Conservation (phyloP, 2,113 vertebrate species). For the Gadus macrocephalus region DNA sequence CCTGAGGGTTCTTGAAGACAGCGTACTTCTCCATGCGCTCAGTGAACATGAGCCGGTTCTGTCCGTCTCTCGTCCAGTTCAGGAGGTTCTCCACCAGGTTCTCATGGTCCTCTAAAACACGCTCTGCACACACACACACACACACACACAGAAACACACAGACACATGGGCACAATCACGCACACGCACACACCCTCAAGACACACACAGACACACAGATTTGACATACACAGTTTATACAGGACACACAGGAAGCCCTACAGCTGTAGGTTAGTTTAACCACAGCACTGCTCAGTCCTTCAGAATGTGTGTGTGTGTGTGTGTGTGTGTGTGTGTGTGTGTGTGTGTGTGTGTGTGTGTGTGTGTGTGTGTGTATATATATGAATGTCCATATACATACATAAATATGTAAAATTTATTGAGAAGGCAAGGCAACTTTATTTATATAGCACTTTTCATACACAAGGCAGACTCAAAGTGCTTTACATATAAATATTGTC, state of each 20-base stretch:
- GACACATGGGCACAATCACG: background rate
- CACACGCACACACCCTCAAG: too few species aligned
- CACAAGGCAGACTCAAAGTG: too few species aligned
- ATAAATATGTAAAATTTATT: conserved; percentile 6
- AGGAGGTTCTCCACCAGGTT: conserved; percentile 97
- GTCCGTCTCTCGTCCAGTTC: conserved; percentile 98
- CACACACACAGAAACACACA: too few species aligned
- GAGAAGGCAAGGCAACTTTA: too few species aligned
- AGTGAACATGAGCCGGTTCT: conserved; percentile 95
- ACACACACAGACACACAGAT: too few species aligned
- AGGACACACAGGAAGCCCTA: too few species aligned
- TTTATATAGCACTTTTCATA: too few species aligned
- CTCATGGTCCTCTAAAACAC: conserved; percentile 97
- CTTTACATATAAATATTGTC: too few species aligned
- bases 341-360: conserved; percentile 2
- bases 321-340: background rate
- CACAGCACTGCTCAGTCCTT: conserved; percentile 48
- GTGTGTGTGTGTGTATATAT: conserved; percentile 23
- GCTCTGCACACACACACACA: conserved; percentile 69
- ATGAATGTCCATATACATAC: conserved; percentile 12
- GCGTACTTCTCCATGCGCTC: conserved; percentile 96
- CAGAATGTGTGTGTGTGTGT: conserved; percentile 34
- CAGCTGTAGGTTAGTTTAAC: conserved; percentile 66
- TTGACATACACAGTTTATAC: too few species aligned
- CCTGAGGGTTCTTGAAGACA: conserved; percentile 98